A percentile compares a stretch with the other conserved stretches of the same genome.
Evolutionary conservation across 2,113 vertebrate genomes (phyloP).

Genomic region (Myodes glareolus): DNA sequence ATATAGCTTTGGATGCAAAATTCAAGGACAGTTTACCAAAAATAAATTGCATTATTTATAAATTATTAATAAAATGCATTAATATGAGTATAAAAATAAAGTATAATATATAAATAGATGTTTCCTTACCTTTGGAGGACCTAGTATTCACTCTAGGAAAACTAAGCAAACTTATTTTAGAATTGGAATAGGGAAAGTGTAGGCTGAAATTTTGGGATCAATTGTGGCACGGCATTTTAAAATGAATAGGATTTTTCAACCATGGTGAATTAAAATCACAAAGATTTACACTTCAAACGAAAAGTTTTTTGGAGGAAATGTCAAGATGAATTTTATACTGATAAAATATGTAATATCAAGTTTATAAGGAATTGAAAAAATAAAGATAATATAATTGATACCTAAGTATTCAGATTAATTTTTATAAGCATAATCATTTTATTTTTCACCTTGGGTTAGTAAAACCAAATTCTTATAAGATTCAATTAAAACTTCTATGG

Average conservation of each 20-base stretch:
- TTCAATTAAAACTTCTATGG: background rate
- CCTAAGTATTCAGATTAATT: constrained; percentile 23
- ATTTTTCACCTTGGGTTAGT: background rate
- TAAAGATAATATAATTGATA: background rate
- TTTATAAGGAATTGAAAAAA: background rate
- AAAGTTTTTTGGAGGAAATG: background rate
- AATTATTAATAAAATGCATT: background rate
- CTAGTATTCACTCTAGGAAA: background rate
- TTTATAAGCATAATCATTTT: background rate
- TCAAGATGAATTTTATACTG: background rate
- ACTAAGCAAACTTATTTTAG: background rate
- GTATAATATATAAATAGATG: background rate
- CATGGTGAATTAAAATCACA: background rate
- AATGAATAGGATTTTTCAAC: background rate
- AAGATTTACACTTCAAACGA: background rate
- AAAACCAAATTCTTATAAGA: background rate
- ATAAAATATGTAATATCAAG: background rate
- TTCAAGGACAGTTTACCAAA: background rate
- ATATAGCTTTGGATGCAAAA: no score
- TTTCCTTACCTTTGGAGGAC: background rate
- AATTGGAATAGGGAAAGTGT: background rate
- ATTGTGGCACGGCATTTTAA: background rate
- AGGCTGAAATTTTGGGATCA: background rate
- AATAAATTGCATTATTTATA: no score
- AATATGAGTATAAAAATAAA: background rate